Evolutionary conservation across 2,888 invertebrate species (phyloP), one percentile per base, ranked within the genome.

Genomic region (Lathronympha strigana): DNA sequence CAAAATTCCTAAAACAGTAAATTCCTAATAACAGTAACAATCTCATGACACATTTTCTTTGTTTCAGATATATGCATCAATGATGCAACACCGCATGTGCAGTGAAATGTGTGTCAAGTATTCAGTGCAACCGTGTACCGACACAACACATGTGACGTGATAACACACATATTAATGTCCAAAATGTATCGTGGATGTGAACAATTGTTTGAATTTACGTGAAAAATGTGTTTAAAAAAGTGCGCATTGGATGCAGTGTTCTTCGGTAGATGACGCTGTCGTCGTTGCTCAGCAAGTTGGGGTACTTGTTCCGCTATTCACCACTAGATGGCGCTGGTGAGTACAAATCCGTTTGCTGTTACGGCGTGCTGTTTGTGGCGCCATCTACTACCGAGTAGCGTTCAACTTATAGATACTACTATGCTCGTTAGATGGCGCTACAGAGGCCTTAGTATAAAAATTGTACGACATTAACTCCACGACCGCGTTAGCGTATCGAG

Each of bases 191-290:
- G 69, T 76, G 70, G 67, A 71, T 73, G 74, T 73, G 68, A 69
- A 76, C 74, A 73, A 71, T 73, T 68, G 38, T 62, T 71, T 71
- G 71, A 68, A 68, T 66, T 71, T 70, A 71, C 57, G 69, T 55
- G 67, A 72, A 69, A 76, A 72, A 72, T 75, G 82, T 86, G 82
- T 77, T 47, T 72, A 23, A 74, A 76, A 78, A 79, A 75, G 86
- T 88, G 86, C 77, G 76, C 77, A 80, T 87, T 90, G 91, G 91
- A 92, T 92, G 91, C 91, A 91, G 92, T 91, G 92, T 78, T 86
- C 72, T 75, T 76, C 76, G 69, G 79, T 79, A 90, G 90, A 87
- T 89, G 87, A 86, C 88, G 86, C 77, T 86, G 82, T 79, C 73
- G 79, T 83, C 80, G 75, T 84, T 80, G 86, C 76, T 81, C 73